Conservation (phyloP, 1,140 invertebrate genomes). For the Lepidostoma basale region DNA sequence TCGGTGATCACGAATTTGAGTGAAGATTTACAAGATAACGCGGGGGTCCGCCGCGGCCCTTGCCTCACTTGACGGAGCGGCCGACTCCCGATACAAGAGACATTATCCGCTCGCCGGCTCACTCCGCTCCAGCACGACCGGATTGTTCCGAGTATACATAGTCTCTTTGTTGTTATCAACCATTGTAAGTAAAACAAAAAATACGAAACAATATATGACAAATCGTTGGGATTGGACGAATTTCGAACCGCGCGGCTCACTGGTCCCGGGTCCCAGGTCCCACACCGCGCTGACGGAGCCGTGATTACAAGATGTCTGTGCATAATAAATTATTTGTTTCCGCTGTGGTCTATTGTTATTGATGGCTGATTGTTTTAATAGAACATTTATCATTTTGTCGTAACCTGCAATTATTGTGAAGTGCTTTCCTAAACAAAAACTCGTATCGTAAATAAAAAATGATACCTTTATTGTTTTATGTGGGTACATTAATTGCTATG, state of each 20-base stretch:
- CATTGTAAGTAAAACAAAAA: constrained; percentile 33
- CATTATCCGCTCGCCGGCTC: constrained; percentile 32
- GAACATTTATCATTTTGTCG: constrained; percentile 43
- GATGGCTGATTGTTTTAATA: constrained; percentile 46
- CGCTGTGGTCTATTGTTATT: constrained; percentile 41
- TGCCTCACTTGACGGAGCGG: constrained; percentile 38
- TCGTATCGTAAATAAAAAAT: constrained; percentile 20
- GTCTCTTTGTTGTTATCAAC: constrained; percentile 40
- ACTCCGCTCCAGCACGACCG: constrained; percentile 32
- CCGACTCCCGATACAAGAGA: constrained; percentile 21
- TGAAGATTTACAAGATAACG: constrained; percentile 45
- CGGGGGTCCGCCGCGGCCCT: constrained; percentile 37
- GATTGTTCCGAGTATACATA: constrained; percentile 35
- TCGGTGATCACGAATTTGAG: constrained; percentile 46
- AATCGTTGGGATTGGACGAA: constrained; percentile 43
- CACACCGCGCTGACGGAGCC: constrained; percentile 1
- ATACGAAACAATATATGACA: constrained; percentile 45
- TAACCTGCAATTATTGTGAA: constrained; percentile 42
- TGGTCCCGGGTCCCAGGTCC: too few species aligned
- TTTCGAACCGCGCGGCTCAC: constrained; percentile 9
- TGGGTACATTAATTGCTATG: constrained; percentile 29
- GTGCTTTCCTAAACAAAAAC: constrained; percentile 27
- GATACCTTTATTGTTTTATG: constrained; percentile 35
- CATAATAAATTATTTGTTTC: constrained; percentile 43
- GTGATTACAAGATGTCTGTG: constrained; percentile 37